Conservation (phyloP, 2,113 vertebrate species). For the Strix uralensis region DNA sequence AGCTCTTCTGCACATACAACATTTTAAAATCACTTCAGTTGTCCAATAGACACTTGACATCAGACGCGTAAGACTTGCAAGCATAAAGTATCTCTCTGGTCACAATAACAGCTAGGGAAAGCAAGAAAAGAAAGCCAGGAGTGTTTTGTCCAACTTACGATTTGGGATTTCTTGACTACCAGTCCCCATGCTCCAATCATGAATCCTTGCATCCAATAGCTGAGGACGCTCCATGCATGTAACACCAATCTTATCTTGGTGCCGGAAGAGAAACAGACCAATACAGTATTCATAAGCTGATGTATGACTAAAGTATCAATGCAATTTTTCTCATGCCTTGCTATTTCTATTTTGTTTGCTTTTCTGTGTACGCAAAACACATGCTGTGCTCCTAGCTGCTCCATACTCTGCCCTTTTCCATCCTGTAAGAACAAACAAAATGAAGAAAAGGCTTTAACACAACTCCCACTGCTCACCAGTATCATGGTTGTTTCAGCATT, state of each 20-base stretch:
- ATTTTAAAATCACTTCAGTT: background rate
- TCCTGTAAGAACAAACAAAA: background rate
- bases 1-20: background rate
- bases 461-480: too few species aligned
- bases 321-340: background rate
- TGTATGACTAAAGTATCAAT: constrained; percentile 13
- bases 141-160: background rate
- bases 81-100: background rate
- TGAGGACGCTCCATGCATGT: background rate
- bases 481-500: too few species aligned
- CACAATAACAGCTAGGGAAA: background rate
- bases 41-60: background rate
- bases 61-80: background rate
- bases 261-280: constrained; percentile 23
- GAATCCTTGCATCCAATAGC: background rate
- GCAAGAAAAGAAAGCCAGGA: background rate
- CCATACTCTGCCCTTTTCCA: background rate
- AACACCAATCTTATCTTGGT: constrained; percentile 8
- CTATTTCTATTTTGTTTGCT: background rate
- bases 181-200: background rate
- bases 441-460: too few species aligned
- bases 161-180: background rate
- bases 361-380: background rate
- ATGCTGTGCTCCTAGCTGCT: background rate
- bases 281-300: constrained; percentile 23